Evolutionary conservation across 2,113 vertebrate genomes (phyloP).

Genomic region (Anser cygnoides): DNA sequence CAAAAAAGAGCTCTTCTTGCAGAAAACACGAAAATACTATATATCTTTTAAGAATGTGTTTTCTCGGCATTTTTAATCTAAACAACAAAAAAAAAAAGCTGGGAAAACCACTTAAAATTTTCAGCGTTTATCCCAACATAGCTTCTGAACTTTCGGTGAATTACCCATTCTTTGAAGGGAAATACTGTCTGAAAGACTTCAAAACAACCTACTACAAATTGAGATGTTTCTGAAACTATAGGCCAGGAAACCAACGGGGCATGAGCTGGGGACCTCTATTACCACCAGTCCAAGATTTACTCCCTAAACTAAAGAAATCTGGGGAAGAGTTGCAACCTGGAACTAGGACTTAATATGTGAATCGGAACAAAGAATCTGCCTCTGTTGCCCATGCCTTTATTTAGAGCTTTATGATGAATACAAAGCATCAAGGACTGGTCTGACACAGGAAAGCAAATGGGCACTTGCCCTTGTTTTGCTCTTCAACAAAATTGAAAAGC

Average conservation of each 20-base stretch:
- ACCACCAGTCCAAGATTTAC: accelerated
- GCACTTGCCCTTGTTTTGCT: not conserved
- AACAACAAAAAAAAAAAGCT: not conserved
- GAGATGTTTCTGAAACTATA: not conserved
- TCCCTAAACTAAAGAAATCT: not conserved
- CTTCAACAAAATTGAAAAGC: not conserved
- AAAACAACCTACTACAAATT: not conserved
- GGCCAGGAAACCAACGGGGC: not conserved
- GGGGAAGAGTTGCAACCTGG: not conserved
- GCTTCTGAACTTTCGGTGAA: not conserved
- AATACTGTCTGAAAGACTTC: not conserved
- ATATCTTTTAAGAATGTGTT: not conserved
- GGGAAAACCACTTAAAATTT: not conserved
- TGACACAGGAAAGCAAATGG: not conserved
- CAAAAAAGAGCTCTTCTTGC: not conserved
- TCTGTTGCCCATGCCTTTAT: not conserved
- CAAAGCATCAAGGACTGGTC: not conserved
- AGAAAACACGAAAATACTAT: not conserved
- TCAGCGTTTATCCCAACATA: not conserved
- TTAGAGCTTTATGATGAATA: not conserved
- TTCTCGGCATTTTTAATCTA: not conserved
- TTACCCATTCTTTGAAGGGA: not conserved
- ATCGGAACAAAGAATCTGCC: not conserved
- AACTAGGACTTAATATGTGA: not conserved
- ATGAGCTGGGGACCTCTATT: not conserved